Percentiles rank a stretch among this genome's conserved stretches.
Evolutionary conservation across 92 coral and sea anemone species (phyloP).

Genomic region (Metridium senile): DNA sequence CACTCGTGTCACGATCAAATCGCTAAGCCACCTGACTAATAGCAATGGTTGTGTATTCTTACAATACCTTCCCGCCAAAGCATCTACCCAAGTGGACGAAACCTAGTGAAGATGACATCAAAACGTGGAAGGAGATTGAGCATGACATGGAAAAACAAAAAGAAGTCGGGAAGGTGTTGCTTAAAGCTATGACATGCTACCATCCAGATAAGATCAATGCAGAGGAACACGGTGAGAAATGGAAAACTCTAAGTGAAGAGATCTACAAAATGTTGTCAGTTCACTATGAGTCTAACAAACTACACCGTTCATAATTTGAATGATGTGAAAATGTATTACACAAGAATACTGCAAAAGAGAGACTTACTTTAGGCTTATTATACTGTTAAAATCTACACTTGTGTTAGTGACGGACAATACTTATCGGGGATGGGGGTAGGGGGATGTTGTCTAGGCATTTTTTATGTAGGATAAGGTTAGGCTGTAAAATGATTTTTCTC

Average conservation of each 20-base stretch:
- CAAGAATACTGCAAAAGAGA: no score
- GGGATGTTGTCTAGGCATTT: no score
- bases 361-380: no score
- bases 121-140: slow-evolving; percentile 33
- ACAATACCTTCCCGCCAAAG: slow-evolving; percentile 73
- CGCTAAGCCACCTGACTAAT: no score
- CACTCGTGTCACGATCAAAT: no score
- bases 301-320: no score
- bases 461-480: no score
- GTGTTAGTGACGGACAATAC: no score
- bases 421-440: no score
- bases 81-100: slow-evolving; percentile 45
- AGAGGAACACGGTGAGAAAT: slow-evolving; percentile 71
- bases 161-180: slow-evolving; percentile 49
- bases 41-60: slow-evolving; percentile 52
- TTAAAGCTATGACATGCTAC: slow-evolving; percentile 54
- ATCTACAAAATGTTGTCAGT: slow-evolving; percentile 67
- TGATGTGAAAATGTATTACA: no score
- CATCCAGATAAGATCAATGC: slow-evolving; percentile 84
- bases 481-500: no score
- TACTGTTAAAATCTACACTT: no score
- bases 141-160: slow-evolving; percentile 1
- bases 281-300: slow-evolving; percentile 46
- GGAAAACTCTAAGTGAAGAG: slow-evolving; percentile 84
- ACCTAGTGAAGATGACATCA: slow-evolving; percentile 58